Evolutionary conservation across 2,888 invertebrate species (phyloP), one percentile per base, ranked within the genome.

Genomic region (Drosophila buzzatii): DNA sequence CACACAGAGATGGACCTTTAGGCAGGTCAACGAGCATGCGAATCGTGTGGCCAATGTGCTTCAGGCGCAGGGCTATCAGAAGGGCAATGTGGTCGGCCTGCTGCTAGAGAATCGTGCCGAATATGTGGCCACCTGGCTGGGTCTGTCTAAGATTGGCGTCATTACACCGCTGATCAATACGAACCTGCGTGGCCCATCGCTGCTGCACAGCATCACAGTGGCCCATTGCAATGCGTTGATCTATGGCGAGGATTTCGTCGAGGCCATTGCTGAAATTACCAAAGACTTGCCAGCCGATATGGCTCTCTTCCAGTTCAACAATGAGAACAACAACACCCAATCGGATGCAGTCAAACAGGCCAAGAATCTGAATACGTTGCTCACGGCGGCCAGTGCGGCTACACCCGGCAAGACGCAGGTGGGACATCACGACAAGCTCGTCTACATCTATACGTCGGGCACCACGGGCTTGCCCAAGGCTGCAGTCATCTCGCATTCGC

Each of bases 401-500:
- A 85, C 83, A 27, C 79, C 89, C 2, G 80, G 86, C 58, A 78
- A 86, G 18, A 75, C 85, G 3, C 82, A 91, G 45, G 94, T 58
- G 3, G 95, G 95, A 55, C 96, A 97, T 91, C 95, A 95, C 74
- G 97, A 97, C 89, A 95, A 95, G 86, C 93, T 99, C 53, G 94
- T 99, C 56, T 99, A 98, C 91, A 99, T 99, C 90, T 99, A 98
- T 93, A 99, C 99, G 0, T 99, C 99, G 45, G 99, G 99, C 52
- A 99, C 99, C 0, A 99, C 99, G 5, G 99, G 99, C 9, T 93
- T 99, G 73, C 99, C 99, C 0, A 99, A 99, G 93, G 99, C 99
- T 31, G 99, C 99, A 53, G 97, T 99, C 59, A 98, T 99, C 91
- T 98, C 97, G 33, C 96, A 98, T 90, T 96, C 97, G 44, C 96